Conservation (phyloP, 2,888 invertebrate genomes). For the Harmothoe impar region DNA sequence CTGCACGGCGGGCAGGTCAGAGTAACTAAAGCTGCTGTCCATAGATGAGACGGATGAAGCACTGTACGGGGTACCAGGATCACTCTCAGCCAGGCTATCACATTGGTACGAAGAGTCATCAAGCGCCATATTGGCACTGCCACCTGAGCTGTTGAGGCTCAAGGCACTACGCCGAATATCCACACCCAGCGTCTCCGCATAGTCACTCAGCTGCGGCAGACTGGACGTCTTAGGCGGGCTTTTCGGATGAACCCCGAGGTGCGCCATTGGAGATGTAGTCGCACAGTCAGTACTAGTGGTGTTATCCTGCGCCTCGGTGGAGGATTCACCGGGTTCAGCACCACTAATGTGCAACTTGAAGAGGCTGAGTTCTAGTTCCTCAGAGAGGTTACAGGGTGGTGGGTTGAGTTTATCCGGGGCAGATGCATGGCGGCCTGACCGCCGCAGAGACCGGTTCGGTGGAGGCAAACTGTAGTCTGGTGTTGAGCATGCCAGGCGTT, state of each 20-base stretch:
- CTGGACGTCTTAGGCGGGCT: slow-evolving; percentile 37
- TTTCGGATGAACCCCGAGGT: not conserved
- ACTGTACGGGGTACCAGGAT: not conserved
- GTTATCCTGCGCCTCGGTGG: not conserved
- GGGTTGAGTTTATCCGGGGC: slow-evolving; percentile 41
- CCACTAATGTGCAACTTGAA: slow-evolving; percentile 39
- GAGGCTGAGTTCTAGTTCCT: slow-evolving; percentile 4
- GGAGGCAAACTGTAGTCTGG: slow-evolving; percentile 21
- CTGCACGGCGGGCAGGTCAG: slow-evolving; percentile 11
- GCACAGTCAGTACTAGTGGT: not conserved
- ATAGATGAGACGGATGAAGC: not conserved
- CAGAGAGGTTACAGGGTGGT: not conserved
- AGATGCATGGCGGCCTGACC: slow-evolving; percentile 30
- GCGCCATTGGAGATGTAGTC: not conserved
- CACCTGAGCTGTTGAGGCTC: slow-evolving; percentile 33
- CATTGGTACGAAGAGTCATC: not conserved
- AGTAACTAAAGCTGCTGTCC: slow-evolving; percentile 23
- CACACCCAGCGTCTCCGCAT: not conserved
- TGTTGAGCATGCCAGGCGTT: not conserved
- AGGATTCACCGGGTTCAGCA: not conserved
- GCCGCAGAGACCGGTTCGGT: slow-evolving; percentile 5
- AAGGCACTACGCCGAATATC: not conserved
- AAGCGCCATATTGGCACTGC: not conserved
- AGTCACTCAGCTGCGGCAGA: slow-evolving; percentile 24
- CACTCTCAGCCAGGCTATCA: not conserved